A percentile compares a stretch with the other conserved stretches of the same genome.
Evolutionary conservation across 2,888 invertebrate species (phyloP).

Genomic region (Drosophila fungiperda): DNA sequence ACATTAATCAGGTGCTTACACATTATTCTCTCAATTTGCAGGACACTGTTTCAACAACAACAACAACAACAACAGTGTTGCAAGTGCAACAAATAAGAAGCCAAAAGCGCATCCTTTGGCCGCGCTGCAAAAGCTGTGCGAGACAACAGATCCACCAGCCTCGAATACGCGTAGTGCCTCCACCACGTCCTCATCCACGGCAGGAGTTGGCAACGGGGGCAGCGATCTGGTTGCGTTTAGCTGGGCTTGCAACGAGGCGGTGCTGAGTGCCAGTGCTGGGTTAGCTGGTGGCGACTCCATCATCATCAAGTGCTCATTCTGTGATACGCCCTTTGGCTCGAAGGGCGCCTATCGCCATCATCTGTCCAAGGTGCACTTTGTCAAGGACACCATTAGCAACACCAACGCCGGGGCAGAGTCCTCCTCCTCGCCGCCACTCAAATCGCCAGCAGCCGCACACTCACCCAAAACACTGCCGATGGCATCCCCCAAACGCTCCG

Average conservation of each 20-base stretch:
- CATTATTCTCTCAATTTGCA: constrained; percentile 14
- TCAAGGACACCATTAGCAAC: constrained; percentile 89
- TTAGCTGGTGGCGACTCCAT: constrained; percentile 87
- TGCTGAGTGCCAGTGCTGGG: constrained; percentile 88
- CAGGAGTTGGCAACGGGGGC: constrained; percentile 52
- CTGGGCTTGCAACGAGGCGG: constrained; percentile 97
- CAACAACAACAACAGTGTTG: constrained; percentile 54
- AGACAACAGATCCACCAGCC: constrained; percentile 91
- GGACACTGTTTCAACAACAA: constrained; percentile 62
- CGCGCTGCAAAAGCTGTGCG: constrained; percentile 97
- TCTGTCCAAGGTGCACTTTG: constrained; percentile 97
- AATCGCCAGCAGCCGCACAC: constrained; percentile 65
- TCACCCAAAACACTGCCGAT: constrained; percentile 72
- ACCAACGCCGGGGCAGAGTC: constrained; percentile 87
- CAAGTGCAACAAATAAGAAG: constrained; percentile 65
- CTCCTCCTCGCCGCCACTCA: constrained; percentile 85
- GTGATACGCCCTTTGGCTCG: constrained; percentile 97
- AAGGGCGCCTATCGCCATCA: constrained; percentile 99
- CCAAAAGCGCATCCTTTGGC: constrained; percentile 93
- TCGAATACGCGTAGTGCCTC: constrained; percentile 79
- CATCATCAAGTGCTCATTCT: constrained; percentile 97
- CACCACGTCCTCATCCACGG: constrained; percentile 19
- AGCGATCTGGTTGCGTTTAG: constrained; percentile 92
- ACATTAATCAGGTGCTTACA: constrained; percentile 4
- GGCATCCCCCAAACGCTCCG: constrained; percentile 75